Conservation (phyloP, 2,797 vertebrate species). For the Protonibea diacanthus region DNA sequence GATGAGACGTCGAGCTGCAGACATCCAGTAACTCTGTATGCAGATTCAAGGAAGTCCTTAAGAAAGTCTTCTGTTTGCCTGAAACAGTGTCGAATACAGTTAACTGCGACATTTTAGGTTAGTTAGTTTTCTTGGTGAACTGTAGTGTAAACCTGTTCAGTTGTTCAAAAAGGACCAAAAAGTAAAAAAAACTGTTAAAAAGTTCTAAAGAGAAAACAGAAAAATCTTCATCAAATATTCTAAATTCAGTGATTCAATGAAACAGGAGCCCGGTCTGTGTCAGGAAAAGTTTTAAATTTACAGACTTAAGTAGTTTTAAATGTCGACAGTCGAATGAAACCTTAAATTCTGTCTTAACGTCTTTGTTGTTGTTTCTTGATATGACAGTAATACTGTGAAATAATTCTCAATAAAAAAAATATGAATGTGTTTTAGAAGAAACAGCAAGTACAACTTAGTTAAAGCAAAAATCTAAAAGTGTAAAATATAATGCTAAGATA, state of each 20-base stretch:
- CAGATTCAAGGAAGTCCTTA: not conserved
- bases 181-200: no score
- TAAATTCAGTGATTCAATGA: no score
- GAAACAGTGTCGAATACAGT: not conserved
- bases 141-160: no score
- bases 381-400: no score
- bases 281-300: not conserved
- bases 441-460: not conserved
- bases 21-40: accelerated
- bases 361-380: not conserved
- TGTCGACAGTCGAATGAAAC: no score
- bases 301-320: not conserved
- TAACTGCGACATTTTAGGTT: not conserved
- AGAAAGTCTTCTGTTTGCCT: not conserved
- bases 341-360: not conserved
- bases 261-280: not conserved
- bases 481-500: not conserved
- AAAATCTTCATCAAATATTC: not conserved
- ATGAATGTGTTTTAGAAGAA: not conserved
- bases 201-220: not conserved
- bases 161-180: no score
- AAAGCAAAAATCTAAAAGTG: not conserved
- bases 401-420: no score
- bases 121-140: not conserved
- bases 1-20: not conserved